phyloP scores from a whole-genome alignment of 2,888 invertebrate species.

The Petrophora chlorosata region DNA sequence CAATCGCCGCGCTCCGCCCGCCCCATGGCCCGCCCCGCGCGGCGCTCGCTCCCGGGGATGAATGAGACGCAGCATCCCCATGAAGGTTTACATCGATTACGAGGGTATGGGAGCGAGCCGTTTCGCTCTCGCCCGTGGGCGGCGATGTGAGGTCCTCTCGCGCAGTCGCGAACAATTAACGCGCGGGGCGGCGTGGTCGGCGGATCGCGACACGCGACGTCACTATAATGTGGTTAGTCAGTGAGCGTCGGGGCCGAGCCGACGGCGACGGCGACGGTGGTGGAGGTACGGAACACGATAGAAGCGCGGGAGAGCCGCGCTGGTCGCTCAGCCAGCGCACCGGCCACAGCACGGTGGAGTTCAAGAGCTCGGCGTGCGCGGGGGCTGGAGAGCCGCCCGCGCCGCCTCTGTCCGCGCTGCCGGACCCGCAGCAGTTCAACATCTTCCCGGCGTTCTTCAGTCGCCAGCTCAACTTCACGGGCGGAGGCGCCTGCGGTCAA shows the following conservation, averaged over 20 bases:
- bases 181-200: conserved; percentile 74
- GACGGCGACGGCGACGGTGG: conserved; percentile 79
- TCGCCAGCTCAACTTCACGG: conserved; percentile 92
- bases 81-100: conserved; percentile 78
- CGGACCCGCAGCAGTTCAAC: conserved; percentile 92
- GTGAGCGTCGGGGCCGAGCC: conserved; percentile 85
- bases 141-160: conserved; percentile 69
- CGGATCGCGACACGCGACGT: conserved; percentile 70
- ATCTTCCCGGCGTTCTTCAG: conserved; percentile 96
- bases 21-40: conserved; percentile 54
- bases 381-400: conserved; percentile 80
- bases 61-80: conserved; percentile 76
- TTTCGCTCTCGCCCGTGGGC: conserved; percentile 73
- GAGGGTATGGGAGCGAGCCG: conserved; percentile 70
- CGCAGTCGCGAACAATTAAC: conserved; percentile 82
- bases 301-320: conserved; percentile 74
- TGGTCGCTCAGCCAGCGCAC: conserved; percentile 75
- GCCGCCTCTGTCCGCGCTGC: conserved; percentile 83
- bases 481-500: conserved; percentile 87
- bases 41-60: conserved; percentile 52
- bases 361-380: conserved; percentile 90
- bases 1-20: conserved; percentile 46
- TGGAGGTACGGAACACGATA: conserved; percentile 72
- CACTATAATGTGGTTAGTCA: conserved; percentile 87
- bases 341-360: conserved; percentile 92